Percentiles rank a stretch among this genome's conserved stretches.
Conservation (phyloP, 2,888 invertebrate species). For the Ophion ellenae region DNA sequence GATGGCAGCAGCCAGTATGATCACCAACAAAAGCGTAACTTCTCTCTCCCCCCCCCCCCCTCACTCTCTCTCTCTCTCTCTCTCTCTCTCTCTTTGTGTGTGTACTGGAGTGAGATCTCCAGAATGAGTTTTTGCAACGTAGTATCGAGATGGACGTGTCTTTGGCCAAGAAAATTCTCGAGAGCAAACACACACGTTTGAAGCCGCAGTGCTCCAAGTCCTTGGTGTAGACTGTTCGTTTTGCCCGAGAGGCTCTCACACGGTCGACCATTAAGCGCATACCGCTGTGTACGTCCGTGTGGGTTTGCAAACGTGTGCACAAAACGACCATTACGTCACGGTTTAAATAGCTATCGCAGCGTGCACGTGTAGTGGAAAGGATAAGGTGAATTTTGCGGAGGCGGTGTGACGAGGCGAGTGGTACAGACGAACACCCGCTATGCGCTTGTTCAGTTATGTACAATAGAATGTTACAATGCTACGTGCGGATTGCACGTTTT, state of each 20-base stretch:
- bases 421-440: constrained; percentile 52
- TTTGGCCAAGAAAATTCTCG: constrained; percentile 40
- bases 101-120: constrained; percentile 3
- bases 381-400: constrained; percentile 51
- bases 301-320: neutral
- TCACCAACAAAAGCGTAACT: constrained; percentile 4
- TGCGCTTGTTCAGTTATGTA: neutral
- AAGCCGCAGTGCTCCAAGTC: constrained; percentile 29
- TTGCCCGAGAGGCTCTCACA: constrained; percentile 45
- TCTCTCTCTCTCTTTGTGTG: too few species aligned
- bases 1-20: constrained; percentile 24
- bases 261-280: constrained; percentile 8
- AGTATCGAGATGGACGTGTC: constrained; percentile 37
- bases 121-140: constrained; percentile 35
- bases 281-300: neutral
- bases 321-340: constrained; percentile 61
- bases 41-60: neutral
- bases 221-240: constrained; percentile 51
- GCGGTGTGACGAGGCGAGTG: constrained; percentile 43
- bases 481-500: too few species aligned
- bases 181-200: constrained; percentile 23
- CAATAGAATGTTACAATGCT: neutral
- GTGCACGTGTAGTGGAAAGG: constrained; percentile 40
- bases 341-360: constrained; percentile 60
- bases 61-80: too few species aligned